Conservation (phyloP, 2,113 vertebrate species). For the Eptesicus fuscus region DNA sequence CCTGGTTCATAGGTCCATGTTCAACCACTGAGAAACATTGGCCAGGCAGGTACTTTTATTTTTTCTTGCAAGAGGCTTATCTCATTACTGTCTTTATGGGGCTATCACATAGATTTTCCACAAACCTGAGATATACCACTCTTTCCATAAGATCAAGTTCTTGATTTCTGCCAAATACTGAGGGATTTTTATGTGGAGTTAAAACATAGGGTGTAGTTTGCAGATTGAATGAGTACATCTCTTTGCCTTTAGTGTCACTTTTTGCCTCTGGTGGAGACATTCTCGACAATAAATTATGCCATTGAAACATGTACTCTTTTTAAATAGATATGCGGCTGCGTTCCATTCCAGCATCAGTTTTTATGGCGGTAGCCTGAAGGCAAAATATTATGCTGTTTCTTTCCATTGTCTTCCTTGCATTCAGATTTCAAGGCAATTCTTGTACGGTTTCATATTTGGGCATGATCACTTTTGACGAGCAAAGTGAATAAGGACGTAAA, state of each 20-base stretch:
- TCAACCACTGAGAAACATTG: too few relatives aligned
- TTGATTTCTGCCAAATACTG: background rate
- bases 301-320: background rate
- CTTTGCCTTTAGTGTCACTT: background rate
- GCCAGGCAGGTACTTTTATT: background rate
- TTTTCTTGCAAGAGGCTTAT: background rate
- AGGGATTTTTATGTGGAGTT: background rate
- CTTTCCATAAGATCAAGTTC: background rate
- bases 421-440: background rate
- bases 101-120: background rate
- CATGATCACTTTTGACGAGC: background rate
- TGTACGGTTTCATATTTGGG: slow-evolving; percentile 33
- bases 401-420: slow-evolving; percentile 25
- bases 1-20: too few relatives aligned
- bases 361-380: slow-evolving; percentile 12
- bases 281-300: slow-evolving; percentile 45
- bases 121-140: background rate
- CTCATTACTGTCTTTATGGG: background rate
- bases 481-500: slow-evolving; percentile 38
- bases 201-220: background rate
- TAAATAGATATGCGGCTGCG: background rate
- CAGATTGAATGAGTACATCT: background rate
- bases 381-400: slow-evolving; percentile 42
- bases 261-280: slow-evolving; percentile 44
- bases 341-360: slow-evolving; percentile 20